These are phyloP conservation scores for Corapipo altera DNA, from an alignment of 2,113 vertebrate species.

Conservation along the genomic window DNA sequence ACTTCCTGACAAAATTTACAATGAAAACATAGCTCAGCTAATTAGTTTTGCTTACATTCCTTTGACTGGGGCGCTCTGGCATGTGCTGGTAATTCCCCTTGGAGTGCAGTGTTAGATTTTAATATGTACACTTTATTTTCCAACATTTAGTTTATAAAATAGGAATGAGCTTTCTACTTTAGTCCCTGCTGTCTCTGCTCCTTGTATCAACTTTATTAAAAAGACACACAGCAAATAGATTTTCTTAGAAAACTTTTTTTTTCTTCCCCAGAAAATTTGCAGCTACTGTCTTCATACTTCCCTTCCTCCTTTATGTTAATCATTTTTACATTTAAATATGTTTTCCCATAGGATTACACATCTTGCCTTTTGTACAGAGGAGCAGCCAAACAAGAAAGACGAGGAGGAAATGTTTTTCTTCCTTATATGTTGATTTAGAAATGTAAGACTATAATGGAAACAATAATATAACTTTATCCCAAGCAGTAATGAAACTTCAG, in stretches of 20 bases:
- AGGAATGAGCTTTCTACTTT: neutral
- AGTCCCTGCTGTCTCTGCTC: neutral
- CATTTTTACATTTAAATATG: neutral
- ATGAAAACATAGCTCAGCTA: conserved; percentile 20
- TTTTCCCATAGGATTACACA: neutral
- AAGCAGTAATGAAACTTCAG: neutral
- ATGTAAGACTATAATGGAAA: neutral
- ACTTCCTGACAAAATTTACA: conserved; percentile 30
- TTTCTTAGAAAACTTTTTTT: neutral
- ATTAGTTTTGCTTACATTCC: conserved; percentile 39
- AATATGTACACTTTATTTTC: neutral
- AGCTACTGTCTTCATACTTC: neutral
- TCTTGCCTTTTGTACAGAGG: neutral
- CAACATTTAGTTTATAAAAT: neutral
- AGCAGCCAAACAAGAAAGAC: neutral
- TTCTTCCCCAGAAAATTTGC: neutral
- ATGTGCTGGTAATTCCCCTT: conserved; percentile 24
- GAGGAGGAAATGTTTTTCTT: neutral
- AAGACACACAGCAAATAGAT: neutral
- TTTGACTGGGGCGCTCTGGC: neutral
- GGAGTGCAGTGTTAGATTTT: neutral
- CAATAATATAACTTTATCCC: neutral
- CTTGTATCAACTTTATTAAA: neutral
- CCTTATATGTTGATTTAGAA: neutral
- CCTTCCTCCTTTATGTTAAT: neutral